phyloP scores from a whole-genome alignment of 1,140 invertebrate species.

The Meloidogyne chitwoodi region DNA sequence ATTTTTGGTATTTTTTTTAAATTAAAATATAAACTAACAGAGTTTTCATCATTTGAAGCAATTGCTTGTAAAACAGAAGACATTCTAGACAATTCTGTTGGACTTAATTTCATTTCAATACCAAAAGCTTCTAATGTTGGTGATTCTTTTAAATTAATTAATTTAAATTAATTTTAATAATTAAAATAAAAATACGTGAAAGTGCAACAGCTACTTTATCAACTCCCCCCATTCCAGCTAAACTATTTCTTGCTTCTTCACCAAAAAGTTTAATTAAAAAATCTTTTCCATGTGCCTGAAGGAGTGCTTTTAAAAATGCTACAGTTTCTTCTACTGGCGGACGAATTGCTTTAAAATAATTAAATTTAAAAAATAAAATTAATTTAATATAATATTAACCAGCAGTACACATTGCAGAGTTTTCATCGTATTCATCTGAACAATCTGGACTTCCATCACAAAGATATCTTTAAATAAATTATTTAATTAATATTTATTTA shows the following conservation, averaged over 20 bases:
- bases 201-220: constrained; percentile 83
- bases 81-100: constrained; percentile 81
- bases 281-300: constrained; percentile 88
- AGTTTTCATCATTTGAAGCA: constrained; percentile 81
- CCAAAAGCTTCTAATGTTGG: constrained; percentile 91
- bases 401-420: constrained; percentile 84
- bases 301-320: constrained; percentile 82
- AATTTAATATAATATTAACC: constrained; percentile 65
- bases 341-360: constrained; percentile 71
- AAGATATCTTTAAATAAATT: constrained; percentile 61
- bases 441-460: constrained; percentile 85
- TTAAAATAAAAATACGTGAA: not conserved
- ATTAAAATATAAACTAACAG: constrained; percentile 63
- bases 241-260: constrained; percentile 81
- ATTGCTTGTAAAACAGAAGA: constrained; percentile 73
- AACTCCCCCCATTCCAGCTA: constrained; percentile 82
- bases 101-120: constrained; percentile 76
- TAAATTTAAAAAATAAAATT: not conserved
- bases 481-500: too few relatives aligned
- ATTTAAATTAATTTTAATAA: not conserved
- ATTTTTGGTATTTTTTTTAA: not conserved
- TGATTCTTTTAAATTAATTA: constrained; percentile 71
- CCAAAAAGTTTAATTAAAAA: constrained; percentile 92
- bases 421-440: constrained; percentile 81
- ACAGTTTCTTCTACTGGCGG: constrained; percentile 91